phyloP scores from a whole-genome alignment of 2,113 vertebrate species.

The Heteronetta atricapilla region DNA sequence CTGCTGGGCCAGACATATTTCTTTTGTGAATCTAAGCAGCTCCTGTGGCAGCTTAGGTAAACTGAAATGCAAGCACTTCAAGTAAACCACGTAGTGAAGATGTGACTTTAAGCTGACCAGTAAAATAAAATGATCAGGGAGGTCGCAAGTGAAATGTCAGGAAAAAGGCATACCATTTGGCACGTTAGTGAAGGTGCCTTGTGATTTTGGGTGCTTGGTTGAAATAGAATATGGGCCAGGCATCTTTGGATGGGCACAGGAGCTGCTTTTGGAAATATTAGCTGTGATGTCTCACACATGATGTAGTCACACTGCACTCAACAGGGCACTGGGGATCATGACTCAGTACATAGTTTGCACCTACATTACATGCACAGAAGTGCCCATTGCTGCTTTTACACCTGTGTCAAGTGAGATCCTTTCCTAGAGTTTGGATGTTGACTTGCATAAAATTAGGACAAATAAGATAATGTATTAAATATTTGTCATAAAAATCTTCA shows the following conservation, averaged over 20 bases:
- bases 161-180: slow-evolving; percentile 1
- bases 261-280: slow-evolving; percentile 24
- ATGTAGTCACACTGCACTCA: background rate
- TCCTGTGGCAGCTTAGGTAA: fast-evolving
- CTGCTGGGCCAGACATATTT: background rate
- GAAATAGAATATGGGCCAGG: slow-evolving; percentile 31
- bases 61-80: background rate
- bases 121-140: background rate
- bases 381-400: background rate
- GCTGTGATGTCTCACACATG: background rate
- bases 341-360: background rate
- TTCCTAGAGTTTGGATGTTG: background rate
- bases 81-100: background rate
- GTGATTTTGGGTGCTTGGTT: background rate
- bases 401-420: background rate
- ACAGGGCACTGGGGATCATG: background rate
- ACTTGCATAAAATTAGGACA: background rate
- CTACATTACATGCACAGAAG: background rate
- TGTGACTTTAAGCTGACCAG: background rate
- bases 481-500: background rate
- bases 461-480: background rate
- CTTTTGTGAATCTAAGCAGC: background rate
- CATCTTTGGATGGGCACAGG: background rate
- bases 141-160: slow-evolving; percentile 18
- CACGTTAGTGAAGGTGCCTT: slow-evolving; percentile 1